Percentiles rank a stretch among this genome's conserved stretches.
Evolutionary conservation across 2,797 vertebrate species (phyloP).

Genomic region (Carcharodon carcharias): DNA sequence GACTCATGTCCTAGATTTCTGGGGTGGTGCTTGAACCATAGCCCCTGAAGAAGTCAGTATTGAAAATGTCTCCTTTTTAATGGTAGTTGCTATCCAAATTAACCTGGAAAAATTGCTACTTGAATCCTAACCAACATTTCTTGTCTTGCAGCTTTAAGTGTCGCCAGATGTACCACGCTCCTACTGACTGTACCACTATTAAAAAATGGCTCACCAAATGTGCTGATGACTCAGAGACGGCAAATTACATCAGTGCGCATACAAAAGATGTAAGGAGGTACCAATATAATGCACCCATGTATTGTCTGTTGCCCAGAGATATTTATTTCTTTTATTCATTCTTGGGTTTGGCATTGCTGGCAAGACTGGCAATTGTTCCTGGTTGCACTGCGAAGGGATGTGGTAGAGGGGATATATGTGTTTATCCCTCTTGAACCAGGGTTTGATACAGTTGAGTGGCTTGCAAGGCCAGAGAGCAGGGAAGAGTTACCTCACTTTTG

Average conservation of each 20-base stretch:
- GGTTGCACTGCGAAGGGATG: background rate
- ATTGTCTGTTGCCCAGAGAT: slow-evolving; percentile 21
- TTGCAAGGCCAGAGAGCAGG: background rate
- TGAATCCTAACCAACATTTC: background rate
- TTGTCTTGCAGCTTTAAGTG: slow-evolving; percentile 83
- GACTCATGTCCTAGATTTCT: background rate
- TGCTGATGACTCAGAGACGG: slow-evolving; percentile 96
- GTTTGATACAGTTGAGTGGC: background rate
- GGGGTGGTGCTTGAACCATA: background rate
- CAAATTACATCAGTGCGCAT: slow-evolving; percentile 99
- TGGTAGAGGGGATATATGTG: background rate
- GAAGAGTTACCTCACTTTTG: background rate
- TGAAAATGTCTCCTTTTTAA: background rate
- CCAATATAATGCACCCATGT: background rate
- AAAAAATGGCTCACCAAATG: slow-evolving; percentile 98
- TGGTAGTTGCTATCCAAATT: background rate
- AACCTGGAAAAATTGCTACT: background rate
- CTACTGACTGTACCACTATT: slow-evolving; percentile 95
- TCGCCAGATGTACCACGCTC: slow-evolving; percentile 98
- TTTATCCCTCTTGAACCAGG: background rate
- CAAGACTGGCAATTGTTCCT: background rate
- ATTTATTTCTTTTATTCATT: slow-evolving; percentile 9
- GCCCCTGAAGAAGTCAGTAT: background rate
- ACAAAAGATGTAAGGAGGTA: slow-evolving; percentile 92
- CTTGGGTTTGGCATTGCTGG: background rate